phyloP scores from a whole-genome alignment of 2,888 invertebrate species.

The Hydropsyche betteni region DNA sequence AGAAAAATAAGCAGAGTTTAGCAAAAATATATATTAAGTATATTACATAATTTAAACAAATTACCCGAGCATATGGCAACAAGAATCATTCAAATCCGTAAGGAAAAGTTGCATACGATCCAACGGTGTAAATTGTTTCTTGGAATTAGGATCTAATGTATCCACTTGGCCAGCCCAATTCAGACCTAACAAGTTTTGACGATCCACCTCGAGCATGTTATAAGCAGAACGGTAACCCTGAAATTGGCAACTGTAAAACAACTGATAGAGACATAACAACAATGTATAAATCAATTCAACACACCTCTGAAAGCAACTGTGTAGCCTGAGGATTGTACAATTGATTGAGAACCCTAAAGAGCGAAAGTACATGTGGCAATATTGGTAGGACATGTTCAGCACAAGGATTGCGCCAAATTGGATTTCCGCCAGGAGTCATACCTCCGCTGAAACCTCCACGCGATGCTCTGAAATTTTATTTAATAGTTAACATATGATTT shows the following conservation, averaged over 20 bases:
- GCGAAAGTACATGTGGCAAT: constrained; percentile 79
- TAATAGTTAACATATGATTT: neutral
- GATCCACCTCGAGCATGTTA: constrained; percentile 78
- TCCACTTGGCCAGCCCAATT: constrained; percentile 58
- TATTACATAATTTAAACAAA: constrained; percentile 13
- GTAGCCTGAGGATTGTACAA: constrained; percentile 78
- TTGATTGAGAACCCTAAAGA: constrained; percentile 83
- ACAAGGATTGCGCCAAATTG: constrained; percentile 87
- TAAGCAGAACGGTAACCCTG: constrained; percentile 75
- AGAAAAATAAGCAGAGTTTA: constrained; percentile 8
- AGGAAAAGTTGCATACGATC: constrained; percentile 88
- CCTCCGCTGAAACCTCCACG: constrained; percentile 86
- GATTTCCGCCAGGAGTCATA: constrained; percentile 78
- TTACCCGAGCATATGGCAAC: constrained; percentile 78
- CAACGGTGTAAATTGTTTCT: constrained; percentile 66
- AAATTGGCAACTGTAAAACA: neutral
- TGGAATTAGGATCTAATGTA: constrained; percentile 61
- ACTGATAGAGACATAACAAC: neutral
- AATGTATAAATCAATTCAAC: neutral
- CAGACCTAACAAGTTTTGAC: constrained; percentile 77
- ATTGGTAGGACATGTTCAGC: constrained; percentile 83
- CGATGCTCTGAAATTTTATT: constrained; percentile 67
- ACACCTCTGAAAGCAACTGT: constrained; percentile 67
- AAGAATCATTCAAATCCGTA: constrained; percentile 80
- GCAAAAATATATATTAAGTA: neutral